Evolutionary conservation across 1,140 invertebrate genomes (phyloP), one percentile per base, ranked within the genome.

Genomic region (Tetramorium simillimum): DNA sequence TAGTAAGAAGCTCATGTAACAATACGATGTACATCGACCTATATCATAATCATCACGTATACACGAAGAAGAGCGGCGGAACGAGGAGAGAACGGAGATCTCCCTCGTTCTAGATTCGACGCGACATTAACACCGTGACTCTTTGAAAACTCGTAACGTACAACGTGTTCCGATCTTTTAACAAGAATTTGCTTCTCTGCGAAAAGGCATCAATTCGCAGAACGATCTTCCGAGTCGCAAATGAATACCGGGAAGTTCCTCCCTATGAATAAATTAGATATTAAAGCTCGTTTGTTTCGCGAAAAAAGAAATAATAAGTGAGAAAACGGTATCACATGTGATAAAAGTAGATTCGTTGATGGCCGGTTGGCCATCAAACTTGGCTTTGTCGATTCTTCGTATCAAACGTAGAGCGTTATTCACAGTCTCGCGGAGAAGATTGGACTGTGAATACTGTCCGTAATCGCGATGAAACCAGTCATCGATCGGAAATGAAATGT

Each of bases 11-110:
- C 72, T 85, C n/a, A 24, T 60, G 63, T 60, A 85, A 90, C 53
- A 43, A 87, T 77, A 86, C 60, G 70, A 88, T 85, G 51, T 88
- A 89, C 10, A 89, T 86, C 6, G 28, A 33, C 16, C 24, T 78
- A 80, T 81, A 69, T 53, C 33, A 33, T 33, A 33, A 69, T 43
- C 60, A 43, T 63, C 56, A 62, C 49, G 58, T 60, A 46, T 53
- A 49, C 37, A 43, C 7, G 51, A 85, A 78, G 21, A 72, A 72
- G 3, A 56, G 33, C 28, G 51, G 51, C 62, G 28, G 16, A 77
- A 77, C 5, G n/a, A 2, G 7, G 10, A 75, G 49, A 62, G 72
- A 60, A 46, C 46, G 24, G 14, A 28, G 67, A 67, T 56, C 58
- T 85, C n/a, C 56, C n/a, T 63, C 33, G 16, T 75, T 73, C 24